Evolutionary conservation across 2,797 vertebrate species (phyloP).

Genomic region (Sebastes oblongus): DNA sequence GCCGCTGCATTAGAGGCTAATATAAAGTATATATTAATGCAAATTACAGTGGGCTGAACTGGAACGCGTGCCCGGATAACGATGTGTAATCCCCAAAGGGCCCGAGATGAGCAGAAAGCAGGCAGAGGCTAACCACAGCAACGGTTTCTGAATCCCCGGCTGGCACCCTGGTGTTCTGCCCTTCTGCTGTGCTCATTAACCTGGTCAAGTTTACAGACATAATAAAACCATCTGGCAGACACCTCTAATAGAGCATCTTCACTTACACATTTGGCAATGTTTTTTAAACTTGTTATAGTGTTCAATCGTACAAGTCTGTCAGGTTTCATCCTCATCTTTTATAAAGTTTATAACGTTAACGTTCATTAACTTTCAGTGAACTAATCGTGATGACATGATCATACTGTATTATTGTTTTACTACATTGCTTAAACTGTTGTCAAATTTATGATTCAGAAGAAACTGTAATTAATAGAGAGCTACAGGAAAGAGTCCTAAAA

Average conservation of each 20-base stretch:
- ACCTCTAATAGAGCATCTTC: background rate
- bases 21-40: conserved; percentile 71
- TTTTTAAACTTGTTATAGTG: background rate
- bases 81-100: conserved; percentile 42
- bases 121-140: conserved; percentile 63
- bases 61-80: conserved; percentile 40
- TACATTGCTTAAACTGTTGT: too few relatives aligned
- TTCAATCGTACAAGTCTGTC: background rate
- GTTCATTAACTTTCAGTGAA: background rate
- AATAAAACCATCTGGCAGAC: conserved; percentile 31
- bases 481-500: too few relatives aligned
- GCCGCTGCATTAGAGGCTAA: conserved; percentile 45
- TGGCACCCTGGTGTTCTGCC: conserved; percentile 18
- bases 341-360: background rate
- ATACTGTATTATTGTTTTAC: background rate
- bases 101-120: conserved; percentile 33
- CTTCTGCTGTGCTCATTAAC: conserved; percentile 65
- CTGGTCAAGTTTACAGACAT: conserved; percentile 38
- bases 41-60: conserved; percentile 60
- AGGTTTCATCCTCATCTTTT: background rate
- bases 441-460: background rate
- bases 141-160: conserved; percentile 37
- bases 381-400: background rate
- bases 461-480: background rate
- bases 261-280: background rate